Evolutionary conservation across 2,113 vertebrate species (phyloP), one percentile per base, ranked within the genome.

Genomic region (Glareola pratincola): DNA sequence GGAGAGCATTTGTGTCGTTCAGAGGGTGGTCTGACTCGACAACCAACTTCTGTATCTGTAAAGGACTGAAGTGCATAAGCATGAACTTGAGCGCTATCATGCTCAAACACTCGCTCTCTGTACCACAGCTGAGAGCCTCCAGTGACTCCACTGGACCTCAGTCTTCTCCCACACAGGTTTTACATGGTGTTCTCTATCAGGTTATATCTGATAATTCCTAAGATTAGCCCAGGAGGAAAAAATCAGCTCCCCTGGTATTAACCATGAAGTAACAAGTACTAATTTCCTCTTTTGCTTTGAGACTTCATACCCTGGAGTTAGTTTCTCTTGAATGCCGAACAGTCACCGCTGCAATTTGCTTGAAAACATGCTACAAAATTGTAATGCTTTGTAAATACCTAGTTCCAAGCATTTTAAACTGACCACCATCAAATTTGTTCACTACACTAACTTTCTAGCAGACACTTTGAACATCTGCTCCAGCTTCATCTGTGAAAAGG

Each of bases 21-120:
- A 62, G 47, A 87, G 94, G 92, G 94, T 96, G 96, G 93, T 95
- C 94, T 85, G 71, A 90, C 53, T 39, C 90, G 47, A 85, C 68
- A 85, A 67, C 53, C 51, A 72, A 26, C 51, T 76, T 67, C 71
- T 72, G 56, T 43, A 48, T 56, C 39, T 60, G 34, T 32, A 48
- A 36, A 82, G 56, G 64, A 68, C 0, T 56, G 19, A n/a, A 82
- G 84, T 39, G 57, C 39, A 21, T 68, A 54, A 89, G 62, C 37
- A 86, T 0, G 0, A 75, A 71, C 68, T 66, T 39, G 32, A 1
- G 9, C 18, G 6, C 64, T 54, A 14, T 14, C 84, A n/a, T 7
- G 36, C 37, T 74, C 91, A 23, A 83, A 73, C 17, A 57, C 22
- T 29, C 63, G 45, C 37, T 62, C 50, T 21, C 21, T 14, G 41